Percentiles rank a stretch among this genome's conserved stretches.
These are phyloP conservation scores for Paracentrotus lividus DNA, from an alignment of 53 echinoderm and acorn worm genomes.

Conservation along the genomic window DNA sequence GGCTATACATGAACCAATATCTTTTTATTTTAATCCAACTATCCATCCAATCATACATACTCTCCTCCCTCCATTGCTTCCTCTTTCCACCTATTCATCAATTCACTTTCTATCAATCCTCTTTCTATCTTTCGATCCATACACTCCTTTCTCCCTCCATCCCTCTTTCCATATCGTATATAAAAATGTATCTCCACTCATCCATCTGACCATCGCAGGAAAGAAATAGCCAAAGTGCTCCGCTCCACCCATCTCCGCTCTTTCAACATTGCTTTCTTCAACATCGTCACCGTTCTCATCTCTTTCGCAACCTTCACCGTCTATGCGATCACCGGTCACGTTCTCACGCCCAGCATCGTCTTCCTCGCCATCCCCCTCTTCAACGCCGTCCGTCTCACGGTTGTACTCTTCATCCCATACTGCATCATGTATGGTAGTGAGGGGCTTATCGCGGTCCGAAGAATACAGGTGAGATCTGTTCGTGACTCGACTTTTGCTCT, in stretches of 20 bases:
- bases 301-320: slow-evolving; percentile 83
- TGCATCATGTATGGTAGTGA: slow-evolving; percentile 79
- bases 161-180: no score
- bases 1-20: no score
- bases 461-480: slow-evolving; percentile 90
- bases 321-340: slow-evolving; percentile 84
- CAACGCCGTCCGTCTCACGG: slow-evolving; percentile 79
- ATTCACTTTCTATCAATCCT: neutral
- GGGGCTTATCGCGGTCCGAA: slow-evolving; percentile 79
- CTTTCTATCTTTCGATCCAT: neutral
- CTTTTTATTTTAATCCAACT: neutral
- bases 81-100: neutral
- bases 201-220: slow-evolving; percentile 61
- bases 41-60: neutral
- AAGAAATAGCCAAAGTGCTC: slow-evolving; percentile 81
- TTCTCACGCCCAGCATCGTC: slow-evolving; percentile 79
- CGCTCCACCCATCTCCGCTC: slow-evolving; percentile 79
- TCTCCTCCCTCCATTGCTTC: neutral
- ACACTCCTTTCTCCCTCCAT: no score
- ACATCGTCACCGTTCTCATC: slow-evolving; percentile 73
- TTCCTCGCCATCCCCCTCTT: slow-evolving; percentile 86
- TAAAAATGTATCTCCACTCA: no score
- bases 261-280: slow-evolving; percentile 85
- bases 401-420: slow-evolving; percentile 7
- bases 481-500: no score